Evolutionary conservation across 2,113 vertebrate genomes (phyloP).

Genomic region (Chaetorhynchus papuensis): DNA sequence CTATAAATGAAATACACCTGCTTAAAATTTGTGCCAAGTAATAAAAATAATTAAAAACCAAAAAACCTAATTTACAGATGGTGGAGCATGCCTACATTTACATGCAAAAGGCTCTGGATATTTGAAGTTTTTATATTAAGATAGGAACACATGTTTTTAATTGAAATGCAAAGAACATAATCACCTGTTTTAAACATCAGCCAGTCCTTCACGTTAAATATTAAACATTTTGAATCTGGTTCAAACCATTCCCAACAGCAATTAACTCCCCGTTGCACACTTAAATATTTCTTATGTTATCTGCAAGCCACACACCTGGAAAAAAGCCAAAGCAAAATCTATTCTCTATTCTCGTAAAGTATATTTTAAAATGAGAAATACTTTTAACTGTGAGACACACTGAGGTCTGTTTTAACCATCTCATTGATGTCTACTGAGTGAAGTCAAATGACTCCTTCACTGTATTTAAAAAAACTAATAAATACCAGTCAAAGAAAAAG

Average conservation of each 20-base stretch:
- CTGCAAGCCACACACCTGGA: background rate
- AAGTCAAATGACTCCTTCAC: background rate
- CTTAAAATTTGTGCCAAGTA: background rate
- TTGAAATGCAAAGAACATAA: background rate
- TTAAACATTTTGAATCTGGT: background rate
- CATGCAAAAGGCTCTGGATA: background rate
- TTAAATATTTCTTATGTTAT: background rate
- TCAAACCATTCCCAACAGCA: background rate
- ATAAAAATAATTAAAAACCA: background rate
- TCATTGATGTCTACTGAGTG: background rate
- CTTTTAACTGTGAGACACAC: background rate
- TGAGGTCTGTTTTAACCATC: background rate
- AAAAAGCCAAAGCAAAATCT: background rate
- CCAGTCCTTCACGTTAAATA: background rate
- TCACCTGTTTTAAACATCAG: slow-evolving; percentile 1
- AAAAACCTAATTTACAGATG: background rate
- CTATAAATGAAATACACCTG: background rate
- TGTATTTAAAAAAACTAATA: background rate
- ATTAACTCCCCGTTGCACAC: background rate
- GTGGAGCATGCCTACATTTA: background rate
- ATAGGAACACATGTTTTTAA: background rate
- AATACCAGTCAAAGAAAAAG: background rate
- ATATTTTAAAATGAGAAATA: background rate
- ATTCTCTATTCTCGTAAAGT: background rate
- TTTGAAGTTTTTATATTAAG: background rate